Conservation (phyloP, 2,797 vertebrate genomes). For the Sebastes hopkinsi region DNA sequence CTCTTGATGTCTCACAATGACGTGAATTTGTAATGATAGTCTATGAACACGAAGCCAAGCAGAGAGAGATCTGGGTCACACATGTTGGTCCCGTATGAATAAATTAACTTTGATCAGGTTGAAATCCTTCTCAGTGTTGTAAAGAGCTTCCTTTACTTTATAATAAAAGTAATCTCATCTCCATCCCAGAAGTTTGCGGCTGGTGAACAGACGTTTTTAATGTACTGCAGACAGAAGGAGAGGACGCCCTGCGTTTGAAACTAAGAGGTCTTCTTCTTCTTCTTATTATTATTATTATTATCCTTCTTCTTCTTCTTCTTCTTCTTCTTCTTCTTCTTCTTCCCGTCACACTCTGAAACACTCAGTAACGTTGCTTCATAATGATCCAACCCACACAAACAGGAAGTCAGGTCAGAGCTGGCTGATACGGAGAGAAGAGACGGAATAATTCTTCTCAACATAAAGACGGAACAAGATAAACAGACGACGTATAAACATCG, state of each 20-base stretch:
- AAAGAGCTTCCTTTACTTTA: too few relatives aligned
- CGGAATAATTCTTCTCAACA: not conserved
- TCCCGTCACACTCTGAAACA: not conserved
- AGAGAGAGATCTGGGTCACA: too few relatives aligned
- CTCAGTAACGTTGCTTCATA: not conserved
- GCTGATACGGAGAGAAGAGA: not conserved
- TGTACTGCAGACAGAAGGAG: not conserved
- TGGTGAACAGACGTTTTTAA: not conserved
- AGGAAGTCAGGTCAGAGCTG: conserved; percentile 49
- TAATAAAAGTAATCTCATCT: too few relatives aligned
- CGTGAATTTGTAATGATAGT: too few relatives aligned
- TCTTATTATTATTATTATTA: too few relatives aligned
- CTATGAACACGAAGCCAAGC: too few relatives aligned
- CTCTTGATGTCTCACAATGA: too few relatives aligned
- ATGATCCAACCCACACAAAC: conserved; percentile 26
- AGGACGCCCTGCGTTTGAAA: not conserved
- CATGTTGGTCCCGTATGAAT: too few relatives aligned
- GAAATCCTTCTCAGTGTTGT: too few relatives aligned
- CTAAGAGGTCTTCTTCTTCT: not conserved
- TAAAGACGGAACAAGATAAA: not conserved
- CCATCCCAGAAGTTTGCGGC: too few relatives aligned
- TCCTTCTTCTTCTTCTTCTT: too few relatives aligned
- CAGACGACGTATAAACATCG: not conserved
- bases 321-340: not conserved
- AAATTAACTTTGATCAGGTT: too few relatives aligned